These are phyloP conservation scores for Yponomeuta plumbellus DNA, from an alignment of 2,888 invertebrate genomes.

Conservation along the genomic window DNA sequence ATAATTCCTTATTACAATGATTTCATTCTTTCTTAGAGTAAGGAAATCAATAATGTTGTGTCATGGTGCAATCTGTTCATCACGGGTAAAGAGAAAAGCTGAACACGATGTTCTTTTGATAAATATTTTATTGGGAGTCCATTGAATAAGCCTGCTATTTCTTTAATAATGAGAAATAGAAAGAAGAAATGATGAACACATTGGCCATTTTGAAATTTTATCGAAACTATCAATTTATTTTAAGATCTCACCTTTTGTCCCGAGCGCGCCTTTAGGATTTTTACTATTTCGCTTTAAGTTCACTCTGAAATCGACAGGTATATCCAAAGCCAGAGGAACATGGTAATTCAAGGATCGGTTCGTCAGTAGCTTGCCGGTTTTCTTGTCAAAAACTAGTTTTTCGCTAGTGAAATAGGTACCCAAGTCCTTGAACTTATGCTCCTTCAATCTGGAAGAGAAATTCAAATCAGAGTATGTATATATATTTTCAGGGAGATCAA, in stretches of 20 bases:
- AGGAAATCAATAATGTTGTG: no score
- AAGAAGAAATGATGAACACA: neutral
- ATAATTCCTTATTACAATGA: no score
- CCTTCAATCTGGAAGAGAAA: conserved; percentile 75
- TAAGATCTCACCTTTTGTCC: conserved; percentile 78
- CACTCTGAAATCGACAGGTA: conserved; percentile 80
- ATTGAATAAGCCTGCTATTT: no score
- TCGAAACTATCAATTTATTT: neutral
- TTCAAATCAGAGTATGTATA: neutral
- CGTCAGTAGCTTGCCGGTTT: conserved; percentile 79
- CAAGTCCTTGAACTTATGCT: conserved; percentile 81
- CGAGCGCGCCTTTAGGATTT: conserved; percentile 79
- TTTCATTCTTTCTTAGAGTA: no score
- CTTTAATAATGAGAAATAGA: no score
- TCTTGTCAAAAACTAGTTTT: conserved; percentile 76
- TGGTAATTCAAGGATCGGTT: conserved; percentile 84
- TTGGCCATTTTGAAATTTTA: no score
- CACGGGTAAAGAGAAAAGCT: no score
- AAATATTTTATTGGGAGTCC: no score
- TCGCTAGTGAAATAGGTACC: conserved; percentile 84
- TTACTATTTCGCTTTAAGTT: conserved; percentile 78
- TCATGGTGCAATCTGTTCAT: no score
- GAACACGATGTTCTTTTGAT: no score
- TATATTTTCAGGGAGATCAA: no score
- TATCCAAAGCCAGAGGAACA: conserved; percentile 80